Percentiles rank a stretch among this genome's conserved stretches.
phyloP scores from a whole-genome alignment of 2,888 invertebrate genomes.

The Leucozona laternaria region DNA sequence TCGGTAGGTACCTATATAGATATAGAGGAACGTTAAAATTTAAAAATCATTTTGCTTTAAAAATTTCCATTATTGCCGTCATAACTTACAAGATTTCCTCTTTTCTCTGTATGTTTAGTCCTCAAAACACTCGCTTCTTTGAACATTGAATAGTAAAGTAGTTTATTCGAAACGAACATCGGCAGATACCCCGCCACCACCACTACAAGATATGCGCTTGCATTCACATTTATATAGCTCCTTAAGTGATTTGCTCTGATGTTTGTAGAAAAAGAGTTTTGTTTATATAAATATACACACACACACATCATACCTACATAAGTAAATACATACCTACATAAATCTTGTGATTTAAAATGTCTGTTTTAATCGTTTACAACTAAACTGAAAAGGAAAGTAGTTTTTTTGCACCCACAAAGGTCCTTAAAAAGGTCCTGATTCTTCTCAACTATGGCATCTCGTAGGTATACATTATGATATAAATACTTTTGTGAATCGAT shows the following conservation, averaged over 20 bases:
- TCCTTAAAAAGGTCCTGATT: constrained; percentile 61
- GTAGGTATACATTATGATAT: constrained; percentile 29
- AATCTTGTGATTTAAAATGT: not conserved
- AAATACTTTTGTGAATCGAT: constrained; percentile 23
- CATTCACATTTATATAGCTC: constrained; percentile 57
- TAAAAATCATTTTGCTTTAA: constrained; percentile 61
- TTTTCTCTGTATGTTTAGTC: constrained; percentile 33
- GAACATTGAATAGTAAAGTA: constrained; percentile 55
- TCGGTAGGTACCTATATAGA: constrained; percentile 4
- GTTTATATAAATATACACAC: not conserved
- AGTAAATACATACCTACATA: not conserved
- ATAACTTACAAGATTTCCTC: constrained; percentile 73
- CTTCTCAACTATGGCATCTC: constrained; percentile 60
- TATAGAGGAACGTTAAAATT: constrained; percentile 44
- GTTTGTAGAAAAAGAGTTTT: not conserved
- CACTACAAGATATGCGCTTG: constrained; percentile 31
- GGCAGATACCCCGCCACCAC: constrained; percentile 39
- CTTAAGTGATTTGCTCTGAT: constrained; percentile 29
- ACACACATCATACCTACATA: not conserved
- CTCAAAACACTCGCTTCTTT: constrained; percentile 37
- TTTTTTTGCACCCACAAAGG: constrained; percentile 50
- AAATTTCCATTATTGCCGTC: constrained; percentile 73
- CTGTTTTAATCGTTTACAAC: constrained; percentile 58
- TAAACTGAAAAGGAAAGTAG: constrained; percentile 57
- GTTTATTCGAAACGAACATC: constrained; percentile 35